A percentile compares a stretch with the other conserved stretches of the same genome.
phyloP scores from a whole-genome alignment of 2,888 invertebrate species.

The Scrobipalpa costella region DNA sequence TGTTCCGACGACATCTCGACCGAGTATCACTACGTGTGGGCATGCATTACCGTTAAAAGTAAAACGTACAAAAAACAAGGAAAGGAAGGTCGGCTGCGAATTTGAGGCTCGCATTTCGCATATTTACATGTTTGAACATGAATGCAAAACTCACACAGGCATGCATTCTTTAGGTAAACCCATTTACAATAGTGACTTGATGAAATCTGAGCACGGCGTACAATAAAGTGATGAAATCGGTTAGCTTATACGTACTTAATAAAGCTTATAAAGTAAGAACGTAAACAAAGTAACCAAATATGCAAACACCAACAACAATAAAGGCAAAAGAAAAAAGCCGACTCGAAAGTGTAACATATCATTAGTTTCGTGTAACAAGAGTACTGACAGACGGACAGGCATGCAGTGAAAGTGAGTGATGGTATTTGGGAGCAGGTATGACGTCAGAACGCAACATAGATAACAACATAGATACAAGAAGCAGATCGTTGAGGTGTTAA shows the following conservation, averaged over 20 bases:
- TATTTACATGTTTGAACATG: conserved; percentile 4
- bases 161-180: not conserved
- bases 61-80: conserved; percentile 27
- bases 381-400: conserved; percentile 48
- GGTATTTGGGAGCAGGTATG: conserved; percentile 68
- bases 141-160: not conserved
- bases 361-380: conserved; percentile 32
- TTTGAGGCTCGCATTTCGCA: conserved; percentile 11
- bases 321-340: conserved; percentile 25
- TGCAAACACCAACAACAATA: conserved; percentile 23
- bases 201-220: not conserved
- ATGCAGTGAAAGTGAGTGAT: conserved; percentile 74
- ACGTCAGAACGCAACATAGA: conserved; percentile 51
- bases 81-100: not conserved
- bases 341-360: conserved; percentile 38
- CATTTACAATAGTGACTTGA: not conserved
- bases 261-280: conserved; percentile 11
- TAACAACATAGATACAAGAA: conserved; percentile 21
- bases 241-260: not conserved
- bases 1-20: conserved; percentile 52
- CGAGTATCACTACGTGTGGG: conserved; percentile 60
- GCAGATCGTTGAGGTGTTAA: conserved; percentile 20
- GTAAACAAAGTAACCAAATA: conserved; percentile 1
- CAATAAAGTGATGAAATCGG: not conserved
- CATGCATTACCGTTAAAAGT: conserved; percentile 60